phyloP scores from a whole-genome alignment of 2,888 invertebrate species.

The Acleris emargana region DNA sequence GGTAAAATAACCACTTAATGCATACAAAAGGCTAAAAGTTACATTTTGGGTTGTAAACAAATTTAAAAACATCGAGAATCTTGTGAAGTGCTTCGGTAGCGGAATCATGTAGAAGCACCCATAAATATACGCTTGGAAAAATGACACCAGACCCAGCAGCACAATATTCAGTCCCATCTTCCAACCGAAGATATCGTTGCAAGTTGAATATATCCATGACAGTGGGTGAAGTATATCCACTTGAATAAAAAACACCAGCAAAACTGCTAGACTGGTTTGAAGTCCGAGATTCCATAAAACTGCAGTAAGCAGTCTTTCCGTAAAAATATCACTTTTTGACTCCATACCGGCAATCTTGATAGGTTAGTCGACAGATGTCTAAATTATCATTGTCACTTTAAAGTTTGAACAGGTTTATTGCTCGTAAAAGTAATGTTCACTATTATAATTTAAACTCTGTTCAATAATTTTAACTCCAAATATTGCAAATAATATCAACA shows the following conservation, averaged over 20 bases:
- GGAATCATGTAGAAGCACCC: conserved; percentile 87
- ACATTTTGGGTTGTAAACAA: conserved; percentile 85
- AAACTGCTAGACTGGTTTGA: conserved; percentile 77
- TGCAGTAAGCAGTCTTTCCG: conserved; percentile 84
- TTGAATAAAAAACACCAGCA: conserved; percentile 84
- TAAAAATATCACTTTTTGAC: conserved; percentile 81
- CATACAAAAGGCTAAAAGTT: conserved; percentile 82
- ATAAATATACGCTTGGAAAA: conserved; percentile 88
- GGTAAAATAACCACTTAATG: conserved; percentile 86
- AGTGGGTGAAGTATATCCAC: conserved; percentile 85
- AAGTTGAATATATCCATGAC: conserved; percentile 85
- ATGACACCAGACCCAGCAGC: conserved; percentile 85
- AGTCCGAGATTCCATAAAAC: conserved; percentile 84
- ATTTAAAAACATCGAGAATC: conserved; percentile 86
- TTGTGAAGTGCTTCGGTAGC: conserved; percentile 85
- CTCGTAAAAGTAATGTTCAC: neutral
- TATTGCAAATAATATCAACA: neutral
- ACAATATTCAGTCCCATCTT: conserved; percentile 87
- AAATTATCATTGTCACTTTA: conserved; percentile 4
- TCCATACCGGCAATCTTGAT: conserved; percentile 61
- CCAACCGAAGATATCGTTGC: conserved; percentile 83
- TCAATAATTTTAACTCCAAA: no score
- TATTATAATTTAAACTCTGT: no score
- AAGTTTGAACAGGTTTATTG: neutral
- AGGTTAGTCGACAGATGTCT: conserved; percentile 35